Evolutionary conservation across 1,140 invertebrate genomes (phyloP).

Genomic region (Achroia grisella): DNA sequence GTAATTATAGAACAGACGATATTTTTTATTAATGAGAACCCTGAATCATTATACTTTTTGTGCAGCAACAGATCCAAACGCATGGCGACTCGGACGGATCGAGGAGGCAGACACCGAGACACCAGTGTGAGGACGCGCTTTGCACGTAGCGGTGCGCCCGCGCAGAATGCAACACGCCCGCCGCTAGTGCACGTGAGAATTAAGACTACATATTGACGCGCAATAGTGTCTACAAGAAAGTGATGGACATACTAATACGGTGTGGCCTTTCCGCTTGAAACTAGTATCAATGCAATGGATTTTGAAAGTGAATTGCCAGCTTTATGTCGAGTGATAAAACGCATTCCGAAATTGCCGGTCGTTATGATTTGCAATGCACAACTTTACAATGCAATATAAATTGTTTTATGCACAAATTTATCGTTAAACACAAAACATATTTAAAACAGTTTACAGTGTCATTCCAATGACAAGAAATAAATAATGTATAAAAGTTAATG

Average conservation of each 20-base stretch:
- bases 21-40: no score
- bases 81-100: slow-evolving; percentile 86
- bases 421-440: neutral
- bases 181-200: slow-evolving; percentile 9
- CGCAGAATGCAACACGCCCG: slow-evolving; percentile 7
- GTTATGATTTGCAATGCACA: no score
- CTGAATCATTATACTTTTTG: neutral
- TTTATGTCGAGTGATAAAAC: neutral
- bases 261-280: neutral
- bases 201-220: neutral
- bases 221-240: neutral
- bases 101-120: slow-evolving; percentile 88
- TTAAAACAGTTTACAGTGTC: neutral
- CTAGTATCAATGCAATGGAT: no score
- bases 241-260: neutral
- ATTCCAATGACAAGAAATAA: no score
- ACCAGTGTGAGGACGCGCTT: slow-evolving; percentile 78
- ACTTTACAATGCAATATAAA: no score
- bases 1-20: no score
- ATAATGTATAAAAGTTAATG: no score
- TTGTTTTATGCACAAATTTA: neutral
- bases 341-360: neutral
- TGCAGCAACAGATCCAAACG: slow-evolving; percentile 83
- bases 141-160: slow-evolving; percentile 36
- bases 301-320: no score